Evolutionary conservation across 2,113 vertebrate genomes (phyloP).

Genomic region (Peromyscus leucopus): DNA sequence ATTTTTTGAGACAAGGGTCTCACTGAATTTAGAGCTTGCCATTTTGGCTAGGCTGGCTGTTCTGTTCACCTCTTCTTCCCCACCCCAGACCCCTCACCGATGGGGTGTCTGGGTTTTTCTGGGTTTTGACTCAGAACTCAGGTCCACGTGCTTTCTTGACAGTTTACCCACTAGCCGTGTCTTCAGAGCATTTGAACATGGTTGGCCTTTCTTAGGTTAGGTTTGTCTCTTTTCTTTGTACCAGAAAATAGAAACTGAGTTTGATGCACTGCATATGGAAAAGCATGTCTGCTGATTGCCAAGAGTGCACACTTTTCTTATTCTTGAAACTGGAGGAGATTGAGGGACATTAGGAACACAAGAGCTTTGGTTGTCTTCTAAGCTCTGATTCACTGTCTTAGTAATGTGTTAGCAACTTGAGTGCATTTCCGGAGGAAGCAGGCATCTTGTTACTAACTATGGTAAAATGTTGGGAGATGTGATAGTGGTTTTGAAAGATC

Average conservation of each 20-base stretch:
- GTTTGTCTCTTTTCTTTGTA: neutral
- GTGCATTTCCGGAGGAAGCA: neutral
- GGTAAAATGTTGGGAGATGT: neutral
- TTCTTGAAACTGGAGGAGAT: neutral
- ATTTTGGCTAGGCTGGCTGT: neutral
- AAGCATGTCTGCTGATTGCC: neutral
- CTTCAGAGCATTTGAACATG: constrained; percentile 14
- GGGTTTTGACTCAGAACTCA: neutral
- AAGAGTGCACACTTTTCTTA: neutral
- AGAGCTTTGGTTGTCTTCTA: neutral
- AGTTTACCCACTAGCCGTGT: neutral
- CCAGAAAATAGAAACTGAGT: constrained; percentile 6
- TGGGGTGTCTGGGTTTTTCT: neutral
- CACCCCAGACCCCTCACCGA: too few species aligned
- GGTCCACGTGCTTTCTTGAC: neutral
- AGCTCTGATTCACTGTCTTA: neutral
- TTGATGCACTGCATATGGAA: neutral
- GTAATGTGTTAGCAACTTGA: neutral
- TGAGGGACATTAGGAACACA: constrained; percentile 1
- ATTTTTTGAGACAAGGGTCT: neutral
- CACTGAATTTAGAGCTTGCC: neutral
- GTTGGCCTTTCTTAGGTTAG: neutral
- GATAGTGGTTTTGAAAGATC: constrained; percentile 16
- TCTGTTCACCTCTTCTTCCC: neutral
- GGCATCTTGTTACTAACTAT: neutral